Conservation (phyloP, 2,888 invertebrate genomes). For the Uloborus plumipes region DNA sequence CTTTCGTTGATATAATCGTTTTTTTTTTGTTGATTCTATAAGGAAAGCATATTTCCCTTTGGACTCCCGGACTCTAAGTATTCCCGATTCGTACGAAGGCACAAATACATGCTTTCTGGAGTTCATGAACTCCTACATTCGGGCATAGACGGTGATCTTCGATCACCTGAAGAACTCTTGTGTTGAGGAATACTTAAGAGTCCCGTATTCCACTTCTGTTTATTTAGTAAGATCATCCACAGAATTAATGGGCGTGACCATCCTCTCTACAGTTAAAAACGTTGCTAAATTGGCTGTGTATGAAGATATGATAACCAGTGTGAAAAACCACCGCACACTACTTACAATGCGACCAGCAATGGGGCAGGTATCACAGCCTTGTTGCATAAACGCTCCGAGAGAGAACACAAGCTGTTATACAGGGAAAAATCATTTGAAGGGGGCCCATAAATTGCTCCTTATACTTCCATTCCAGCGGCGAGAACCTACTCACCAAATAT, state of each 20-base stretch:
- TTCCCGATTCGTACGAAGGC: slow-evolving; percentile 71
- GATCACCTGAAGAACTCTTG: too few relatives aligned
- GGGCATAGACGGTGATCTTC: slow-evolving; percentile 73
- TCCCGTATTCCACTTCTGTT: too few relatives aligned
- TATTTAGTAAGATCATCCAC: too few relatives aligned
- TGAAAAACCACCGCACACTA: too few relatives aligned
- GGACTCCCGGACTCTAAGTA: slow-evolving; percentile 70
- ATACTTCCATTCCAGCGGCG: slow-evolving; percentile 75
- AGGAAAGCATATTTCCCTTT: slow-evolving; percentile 74
- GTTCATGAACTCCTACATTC: slow-evolving; percentile 75
- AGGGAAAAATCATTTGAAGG: slow-evolving; percentile 74
- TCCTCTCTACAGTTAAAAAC: too few relatives aligned
- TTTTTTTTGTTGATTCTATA: slow-evolving; percentile 66
- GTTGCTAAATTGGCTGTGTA: too few relatives aligned
- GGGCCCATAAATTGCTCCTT: slow-evolving; percentile 69
- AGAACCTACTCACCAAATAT: slow-evolving; percentile 75
- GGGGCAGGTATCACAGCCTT: slow-evolving; percentile 76
- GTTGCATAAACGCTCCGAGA: slow-evolving; percentile 76
- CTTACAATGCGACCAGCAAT: too few relatives aligned
- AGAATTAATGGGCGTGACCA: too few relatives aligned
- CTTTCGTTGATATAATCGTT: slow-evolving; percentile 78
- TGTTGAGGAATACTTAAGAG: too few relatives aligned
- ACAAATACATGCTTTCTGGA: slow-evolving; percentile 73
- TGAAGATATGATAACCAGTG: too few relatives aligned
- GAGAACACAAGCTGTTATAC: slow-evolving; percentile 76